Percentiles rank a stretch among this genome's conserved stretches.
Conservation (phyloP, 2,888 invertebrate species). For the Hypomecis punctinalis region DNA sequence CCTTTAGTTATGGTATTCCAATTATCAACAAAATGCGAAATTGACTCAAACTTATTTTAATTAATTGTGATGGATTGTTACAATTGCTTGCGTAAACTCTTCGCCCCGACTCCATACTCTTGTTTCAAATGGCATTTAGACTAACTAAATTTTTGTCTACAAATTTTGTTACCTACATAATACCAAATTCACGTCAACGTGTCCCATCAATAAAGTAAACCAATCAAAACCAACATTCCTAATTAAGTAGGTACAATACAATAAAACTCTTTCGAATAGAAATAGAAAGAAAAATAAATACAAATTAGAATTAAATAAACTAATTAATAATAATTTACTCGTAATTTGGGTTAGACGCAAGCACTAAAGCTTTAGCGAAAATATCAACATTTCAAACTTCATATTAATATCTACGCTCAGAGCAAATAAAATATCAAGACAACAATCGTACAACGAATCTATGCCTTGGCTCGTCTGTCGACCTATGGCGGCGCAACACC, state of each 20-base stretch:
- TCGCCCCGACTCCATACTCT: neutral
- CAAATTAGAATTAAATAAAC: conserved; percentile 15
- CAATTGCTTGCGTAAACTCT: no score
- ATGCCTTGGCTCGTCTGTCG: no score
- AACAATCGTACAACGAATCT: no score
- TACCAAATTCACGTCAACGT: no score
- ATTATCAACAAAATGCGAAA: no score
- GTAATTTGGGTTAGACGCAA: conserved; percentile 20
- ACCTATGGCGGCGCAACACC: no score
- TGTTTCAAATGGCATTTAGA: conserved; percentile 1
- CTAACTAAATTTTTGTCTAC: neutral
- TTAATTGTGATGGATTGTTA: no score
- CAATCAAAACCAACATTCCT: conserved; percentile 17
- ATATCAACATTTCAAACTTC: neutral
- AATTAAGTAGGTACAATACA: conserved; percentile 11
- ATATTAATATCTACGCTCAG: neutral
- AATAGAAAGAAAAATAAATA: conserved; percentile 4
- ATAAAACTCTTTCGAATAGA: neutral
- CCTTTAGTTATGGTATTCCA: no score
- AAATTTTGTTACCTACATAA: neutral
- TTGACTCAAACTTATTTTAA: no score
- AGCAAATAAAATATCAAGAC: no score
- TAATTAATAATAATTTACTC: neutral
- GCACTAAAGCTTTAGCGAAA: neutral
- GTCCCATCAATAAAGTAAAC: neutral